These are phyloP conservation scores for Tipula confusa DNA, from an alignment of 2,888 invertebrate genomes.

Conservation along the genomic window DNA sequence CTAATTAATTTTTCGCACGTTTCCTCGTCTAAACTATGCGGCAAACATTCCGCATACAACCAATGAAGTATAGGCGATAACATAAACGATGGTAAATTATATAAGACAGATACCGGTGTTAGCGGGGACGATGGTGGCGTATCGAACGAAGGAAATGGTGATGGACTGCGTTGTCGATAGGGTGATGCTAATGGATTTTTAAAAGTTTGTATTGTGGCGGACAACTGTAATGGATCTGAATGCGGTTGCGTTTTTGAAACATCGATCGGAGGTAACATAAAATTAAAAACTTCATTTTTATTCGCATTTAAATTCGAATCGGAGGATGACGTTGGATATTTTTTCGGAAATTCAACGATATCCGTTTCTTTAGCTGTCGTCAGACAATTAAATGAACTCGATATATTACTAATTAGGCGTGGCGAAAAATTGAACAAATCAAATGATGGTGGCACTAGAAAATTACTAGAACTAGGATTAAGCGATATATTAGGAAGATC, in stretches of 20 bases:
- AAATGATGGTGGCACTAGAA: constrained; percentile 42
- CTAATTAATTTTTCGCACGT: constrained; percentile 56
- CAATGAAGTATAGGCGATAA: constrained; percentile 59
- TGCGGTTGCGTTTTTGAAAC: constrained; percentile 30
- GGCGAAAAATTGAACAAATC: constrained; percentile 35
- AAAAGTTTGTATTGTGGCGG: constrained; percentile 36
- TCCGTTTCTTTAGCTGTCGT: constrained; percentile 32
- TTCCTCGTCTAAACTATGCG: constrained; percentile 55
- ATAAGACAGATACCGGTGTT: constrained; percentile 54
- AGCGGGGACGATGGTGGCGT: constrained; percentile 47
- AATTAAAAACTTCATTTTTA: constrained; percentile 45
- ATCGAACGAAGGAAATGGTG: constrained; percentile 45
- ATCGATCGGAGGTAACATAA: constrained; percentile 41
- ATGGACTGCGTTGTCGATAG: constrained; percentile 44
- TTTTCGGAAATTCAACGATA: constrained; percentile 32
- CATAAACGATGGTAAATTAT: constrained; percentile 58
- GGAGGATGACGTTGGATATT: constrained; percentile 42
- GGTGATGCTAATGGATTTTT: constrained; percentile 45
- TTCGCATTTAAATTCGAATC: constrained; percentile 45
- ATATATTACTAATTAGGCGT: constrained; percentile 41
- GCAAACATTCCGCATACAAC: constrained; percentile 61
- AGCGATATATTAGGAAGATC: constrained; percentile 28
- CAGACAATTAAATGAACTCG: constrained; percentile 46
- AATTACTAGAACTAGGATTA: constrained; percentile 34
- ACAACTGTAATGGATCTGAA: neutral